Evolutionary conservation across 2,888 invertebrate genomes (phyloP).

Genomic region (Mesorhabditis belari): DNA sequence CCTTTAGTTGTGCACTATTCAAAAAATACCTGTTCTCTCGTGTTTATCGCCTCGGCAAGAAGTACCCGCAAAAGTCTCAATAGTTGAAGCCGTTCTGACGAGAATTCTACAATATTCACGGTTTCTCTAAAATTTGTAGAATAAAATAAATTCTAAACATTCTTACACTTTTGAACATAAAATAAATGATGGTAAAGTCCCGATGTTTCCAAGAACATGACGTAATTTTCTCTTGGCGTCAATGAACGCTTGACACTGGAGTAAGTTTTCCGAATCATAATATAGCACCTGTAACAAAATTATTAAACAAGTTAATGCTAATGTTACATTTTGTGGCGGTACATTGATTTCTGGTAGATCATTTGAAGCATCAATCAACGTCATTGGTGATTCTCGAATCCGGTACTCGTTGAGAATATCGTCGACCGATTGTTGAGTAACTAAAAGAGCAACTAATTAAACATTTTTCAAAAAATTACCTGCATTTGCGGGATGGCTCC

Average conservation of each 20-base stretch:
- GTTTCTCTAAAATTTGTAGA: too few relatives aligned
- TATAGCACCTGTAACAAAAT: too few relatives aligned
- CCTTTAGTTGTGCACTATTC: too few relatives aligned
- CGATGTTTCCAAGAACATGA: conserved; percentile 79
- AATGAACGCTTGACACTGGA: conserved; percentile 63
- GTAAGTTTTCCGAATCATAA: too few relatives aligned
- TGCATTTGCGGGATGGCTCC: conserved; percentile 8
- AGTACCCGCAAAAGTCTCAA: too few relatives aligned
- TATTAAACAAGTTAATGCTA: too few relatives aligned
- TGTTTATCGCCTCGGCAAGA: conserved; percentile 20
- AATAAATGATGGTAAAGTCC: conserved; percentile 56
- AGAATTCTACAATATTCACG: too few relatives aligned
- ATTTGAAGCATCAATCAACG: conserved; percentile 1
- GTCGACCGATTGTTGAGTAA: too few relatives aligned
- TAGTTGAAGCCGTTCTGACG: too few relatives aligned
- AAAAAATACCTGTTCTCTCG: conserved; percentile 72
- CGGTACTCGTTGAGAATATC: conserved; percentile 87
- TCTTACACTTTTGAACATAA: neutral
- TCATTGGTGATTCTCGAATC: neutral
- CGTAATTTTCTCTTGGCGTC: conserved; percentile 81
- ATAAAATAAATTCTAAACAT: neutral
- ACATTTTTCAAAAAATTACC: conserved; percentile 3
- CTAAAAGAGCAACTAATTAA: too few relatives aligned
- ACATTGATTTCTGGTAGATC: neutral
- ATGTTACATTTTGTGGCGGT: neutral